Base-by-base conservation (phyloP, 64 coral and sea anemone species). In the Montipora sp. region DNA sequence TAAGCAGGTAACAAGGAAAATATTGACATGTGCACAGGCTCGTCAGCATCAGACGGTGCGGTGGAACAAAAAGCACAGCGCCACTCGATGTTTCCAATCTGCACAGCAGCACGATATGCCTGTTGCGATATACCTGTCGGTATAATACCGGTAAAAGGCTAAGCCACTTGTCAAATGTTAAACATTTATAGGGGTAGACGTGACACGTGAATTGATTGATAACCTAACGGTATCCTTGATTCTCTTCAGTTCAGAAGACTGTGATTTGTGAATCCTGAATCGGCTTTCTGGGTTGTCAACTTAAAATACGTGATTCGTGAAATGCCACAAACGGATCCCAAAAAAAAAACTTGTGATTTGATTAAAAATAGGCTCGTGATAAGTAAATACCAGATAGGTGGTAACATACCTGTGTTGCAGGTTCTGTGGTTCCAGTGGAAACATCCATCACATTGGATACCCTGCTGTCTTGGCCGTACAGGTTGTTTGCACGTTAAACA, bases 351-450 rank as follows among this genome's bases (percentile, higher is more conserved):
- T 6, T 8, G 51, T 53, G 51, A 8, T 8, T 6, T 53, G 51
- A 8, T 53, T 0, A 53, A 6, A 5, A 53, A 53, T 53, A 53
- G 12, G 12, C 7, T 12, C 8, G 59, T 61, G 12, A 14, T 61
- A 12, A 3, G 3, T 0, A 63, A 63, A 63, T 72, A 21, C 18
- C 69, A 23, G 8, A 72, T 72, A 22, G 68, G 68, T 72, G 68
- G 19, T 22, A 21, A 72, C 68, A 72, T 72, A 72, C 77, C 77
- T 47, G 48, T 79, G 47, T 79, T 51, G 77, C 46, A 79, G 10
- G 77, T 79, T 79, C 77, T 79, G 15, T 79, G 77, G 12, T 79
- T 79, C 77, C 77, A 79, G 36, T 79, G 48, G 15, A 79, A 48
- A 48, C 77, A 79, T 5, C 77, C 77, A 47, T 79, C 15, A 43